These are phyloP conservation scores for Diplolepis rosae DNA, from an alignment of 2,888 invertebrate genomes.

Conservation along the genomic window DNA sequence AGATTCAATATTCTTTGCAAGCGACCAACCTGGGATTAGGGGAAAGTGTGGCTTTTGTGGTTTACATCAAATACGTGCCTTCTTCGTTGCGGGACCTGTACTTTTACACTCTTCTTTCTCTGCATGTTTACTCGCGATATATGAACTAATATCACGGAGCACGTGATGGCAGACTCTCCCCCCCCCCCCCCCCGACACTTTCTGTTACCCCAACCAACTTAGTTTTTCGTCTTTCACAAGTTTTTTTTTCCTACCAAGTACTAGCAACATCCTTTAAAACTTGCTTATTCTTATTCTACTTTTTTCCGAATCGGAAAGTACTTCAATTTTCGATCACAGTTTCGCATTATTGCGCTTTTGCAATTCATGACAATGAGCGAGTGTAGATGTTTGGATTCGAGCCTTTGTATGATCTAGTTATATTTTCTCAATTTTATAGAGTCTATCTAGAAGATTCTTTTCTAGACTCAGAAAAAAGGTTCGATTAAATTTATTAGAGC, in stretches of 20 bases:
- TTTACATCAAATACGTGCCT: conserved; percentile 69
- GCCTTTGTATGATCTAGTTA: too few relatives aligned
- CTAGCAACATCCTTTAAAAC: conserved; percentile 1
- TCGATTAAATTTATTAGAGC: too few relatives aligned
- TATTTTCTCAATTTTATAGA: too few relatives aligned
- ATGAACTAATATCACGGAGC: conserved; percentile 70
- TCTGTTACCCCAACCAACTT: conserved; percentile 16
- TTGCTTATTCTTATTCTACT: conserved; percentile 29
- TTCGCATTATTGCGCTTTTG: conserved; percentile 37
- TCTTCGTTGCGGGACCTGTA: conserved; percentile 46
- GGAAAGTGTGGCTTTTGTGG: conserved; percentile 55
- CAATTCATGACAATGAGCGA: neutral
- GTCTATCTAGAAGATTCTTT: too few relatives aligned
- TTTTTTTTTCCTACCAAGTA: neutral
- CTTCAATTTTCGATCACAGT: conserved; percentile 42
- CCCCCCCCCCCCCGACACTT: conserved; percentile 7
- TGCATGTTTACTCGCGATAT: conserved; percentile 60
- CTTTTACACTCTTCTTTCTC: conserved; percentile 49
- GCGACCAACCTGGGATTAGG: conserved; percentile 46
- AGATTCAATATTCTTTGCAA: conserved; percentile 70
- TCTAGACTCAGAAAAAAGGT: too few relatives aligned
- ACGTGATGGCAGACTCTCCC: conserved; percentile 58
- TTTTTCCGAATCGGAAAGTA: conserved; percentile 36
- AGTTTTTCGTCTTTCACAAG: conserved; percentile 30
- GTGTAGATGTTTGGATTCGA: neutral